phyloP scores from a whole-genome alignment of 2,113 vertebrate species.

The Empidonax traillii region DNA sequence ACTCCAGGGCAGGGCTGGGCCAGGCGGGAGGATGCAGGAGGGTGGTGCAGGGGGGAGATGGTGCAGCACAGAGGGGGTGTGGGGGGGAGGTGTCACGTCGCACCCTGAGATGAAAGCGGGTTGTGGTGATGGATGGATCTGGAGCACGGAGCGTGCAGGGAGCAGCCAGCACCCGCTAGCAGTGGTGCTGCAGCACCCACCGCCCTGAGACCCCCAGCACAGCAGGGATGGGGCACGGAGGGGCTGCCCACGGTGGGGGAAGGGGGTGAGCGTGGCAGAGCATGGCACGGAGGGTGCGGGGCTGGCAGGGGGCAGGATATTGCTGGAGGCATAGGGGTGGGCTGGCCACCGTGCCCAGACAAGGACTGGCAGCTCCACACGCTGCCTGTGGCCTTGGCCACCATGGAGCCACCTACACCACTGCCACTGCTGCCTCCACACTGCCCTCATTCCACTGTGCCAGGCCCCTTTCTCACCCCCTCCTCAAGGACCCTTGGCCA shows the following conservation, averaged over 20 bases:
- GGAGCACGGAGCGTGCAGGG: neutral
- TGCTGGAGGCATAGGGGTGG: neutral
- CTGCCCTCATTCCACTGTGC: accelerated
- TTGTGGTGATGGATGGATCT: neutral
- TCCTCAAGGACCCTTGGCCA: accelerated
- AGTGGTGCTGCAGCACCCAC: neutral
- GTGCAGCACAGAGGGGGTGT: accelerated
- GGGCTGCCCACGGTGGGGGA: neutral
- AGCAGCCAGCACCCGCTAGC: neutral
- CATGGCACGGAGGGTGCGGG: accelerated
- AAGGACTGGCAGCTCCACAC: neutral
- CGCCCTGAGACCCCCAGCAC: neutral
- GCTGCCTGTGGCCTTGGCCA: neutral
- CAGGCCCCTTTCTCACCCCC: too few species aligned
- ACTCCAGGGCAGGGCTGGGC: neutral
- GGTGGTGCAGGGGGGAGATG: neutral
- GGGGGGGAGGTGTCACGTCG: neutral
- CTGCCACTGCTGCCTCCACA: neutral
- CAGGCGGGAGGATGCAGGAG: neutral
- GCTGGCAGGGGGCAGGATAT: neutral
- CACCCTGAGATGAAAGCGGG: neutral
- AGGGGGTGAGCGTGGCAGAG: neutral
- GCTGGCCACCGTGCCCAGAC: neutral
- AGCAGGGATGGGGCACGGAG: neutral
- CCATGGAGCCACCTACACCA: neutral